Evolutionary conservation across 2,797 vertebrate species (phyloP), one percentile per base, ranked within the genome.

Genomic region (Mus minutoides): DNA sequence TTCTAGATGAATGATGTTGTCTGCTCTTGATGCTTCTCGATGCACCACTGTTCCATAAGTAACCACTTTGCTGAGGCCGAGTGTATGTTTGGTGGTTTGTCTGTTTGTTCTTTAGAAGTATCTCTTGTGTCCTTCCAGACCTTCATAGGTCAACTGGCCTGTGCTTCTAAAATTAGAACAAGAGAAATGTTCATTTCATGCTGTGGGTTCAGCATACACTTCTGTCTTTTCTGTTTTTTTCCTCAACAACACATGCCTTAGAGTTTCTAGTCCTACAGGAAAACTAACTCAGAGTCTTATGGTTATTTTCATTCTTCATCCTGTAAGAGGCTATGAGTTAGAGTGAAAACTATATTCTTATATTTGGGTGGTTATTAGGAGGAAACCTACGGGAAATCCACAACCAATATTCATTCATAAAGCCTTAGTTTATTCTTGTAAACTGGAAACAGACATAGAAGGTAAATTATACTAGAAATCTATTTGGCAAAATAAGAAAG

Each of bases 231-330:
- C 17, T 56, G 10, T 49, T 89, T 21, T 16, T 21, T 79, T 9
- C 87, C 24, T 21, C 43, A 3, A 49, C 54, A 80, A 64, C 17
- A 37, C 6, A 11, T 16, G 2, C 40, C 16, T 87, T 92, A 80
- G 78, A 85, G 52, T 88, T 93, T 93, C 12, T 14, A 79, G 67
- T 52, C 67, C 16, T 37, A 3, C 54, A 43, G 73, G 77, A 56
- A 93, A 90, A 73, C 58, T 75, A 78, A 34, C 19, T 80, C 91
- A 91, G 80, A 86, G 37, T 12, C 22, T 56, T 88, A 67, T 37
- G 77, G 60, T 49, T 82, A 67, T 87, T 75, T 92, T 92, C 40
- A 90, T 94, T 94, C 8, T 64, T 13, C 52, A 52, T 64, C 80
- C 71, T 12, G 0, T 52, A 85, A 80, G 56, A 87, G 46, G 67